Evolutionary conservation across 1,140 invertebrate species (phyloP).

Genomic region (Chymomyza costata): DNA sequence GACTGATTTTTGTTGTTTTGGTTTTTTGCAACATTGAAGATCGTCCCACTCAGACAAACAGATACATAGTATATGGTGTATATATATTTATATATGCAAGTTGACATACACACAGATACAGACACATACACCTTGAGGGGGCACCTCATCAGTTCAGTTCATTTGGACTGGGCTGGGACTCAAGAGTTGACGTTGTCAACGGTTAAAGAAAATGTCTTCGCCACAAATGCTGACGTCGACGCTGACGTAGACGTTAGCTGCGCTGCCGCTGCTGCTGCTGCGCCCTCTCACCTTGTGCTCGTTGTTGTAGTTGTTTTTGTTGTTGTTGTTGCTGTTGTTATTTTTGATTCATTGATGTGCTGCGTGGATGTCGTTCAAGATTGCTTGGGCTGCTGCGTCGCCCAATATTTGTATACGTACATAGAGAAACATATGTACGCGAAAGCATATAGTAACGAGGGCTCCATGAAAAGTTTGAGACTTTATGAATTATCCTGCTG

Average conservation of each 20-base stretch:
- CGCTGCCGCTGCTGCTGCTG: slow-evolving; percentile 60
- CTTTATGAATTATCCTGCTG: no score
- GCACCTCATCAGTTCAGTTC: no score
- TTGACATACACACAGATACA: slow-evolving; percentile 15
- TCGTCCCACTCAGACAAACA: slow-evolving; percentile 54
- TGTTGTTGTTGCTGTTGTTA: slow-evolving; percentile 30
- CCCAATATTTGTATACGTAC: slow-evolving; percentile 12
- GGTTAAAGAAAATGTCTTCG: not conserved
- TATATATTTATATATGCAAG: slow-evolving; percentile 26
- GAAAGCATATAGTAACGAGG: no score
- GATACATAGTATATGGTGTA: slow-evolving; percentile 31
- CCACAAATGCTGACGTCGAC: slow-evolving; percentile 39
- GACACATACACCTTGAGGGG: not conserved
- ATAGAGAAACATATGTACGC: not conserved
- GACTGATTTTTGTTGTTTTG: slow-evolving; percentile 6
- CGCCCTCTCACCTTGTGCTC: slow-evolving; percentile 57
- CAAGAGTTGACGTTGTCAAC: not conserved
- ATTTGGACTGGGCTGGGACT: no score
- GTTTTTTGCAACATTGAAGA: slow-evolving; percentile 48
- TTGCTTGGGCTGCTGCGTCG: no score
- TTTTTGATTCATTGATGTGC: slow-evolving; percentile 68
- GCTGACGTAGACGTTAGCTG: slow-evolving; percentile 17
- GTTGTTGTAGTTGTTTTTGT: slow-evolving; percentile 11
- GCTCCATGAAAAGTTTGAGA: no score
- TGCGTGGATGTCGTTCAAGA: slow-evolving; percentile 55